Conservation (phyloP, 2,888 invertebrate genomes). For the Phalera bucephala region DNA sequence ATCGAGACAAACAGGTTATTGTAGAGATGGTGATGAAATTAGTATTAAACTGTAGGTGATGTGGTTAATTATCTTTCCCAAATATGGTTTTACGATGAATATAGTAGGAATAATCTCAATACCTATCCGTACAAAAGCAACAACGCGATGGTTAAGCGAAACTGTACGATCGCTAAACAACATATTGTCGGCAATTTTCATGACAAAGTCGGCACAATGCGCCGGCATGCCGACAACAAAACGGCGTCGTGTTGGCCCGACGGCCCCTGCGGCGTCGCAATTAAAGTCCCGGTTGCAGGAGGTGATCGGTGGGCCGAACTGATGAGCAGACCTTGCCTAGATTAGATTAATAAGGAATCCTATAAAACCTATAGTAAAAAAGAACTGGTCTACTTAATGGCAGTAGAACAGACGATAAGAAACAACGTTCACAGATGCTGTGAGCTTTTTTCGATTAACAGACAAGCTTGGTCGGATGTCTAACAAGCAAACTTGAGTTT, state of each 20-base stretch:
- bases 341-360: conserved; percentile 26
- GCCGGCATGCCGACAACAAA: conserved; percentile 57
- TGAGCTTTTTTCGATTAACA: too few relatives aligned
- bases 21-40: too few relatives aligned
- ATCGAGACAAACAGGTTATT: too few relatives aligned
- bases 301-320: conserved; percentile 56
- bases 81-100: not conserved
- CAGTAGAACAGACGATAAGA: too few relatives aligned
- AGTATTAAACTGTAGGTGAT: too few relatives aligned
- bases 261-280: conserved; percentile 73
- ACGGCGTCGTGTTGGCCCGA: conserved; percentile 64
- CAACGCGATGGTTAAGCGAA: conserved; percentile 44
- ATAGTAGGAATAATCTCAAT: too few relatives aligned
- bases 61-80: too few relatives aligned
- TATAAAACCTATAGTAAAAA: too few relatives aligned
- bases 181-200: conserved; percentile 59
- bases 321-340: conserved; percentile 40
- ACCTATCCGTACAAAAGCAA: conserved; percentile 10
- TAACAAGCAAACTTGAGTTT: too few relatives aligned
- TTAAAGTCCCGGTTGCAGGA: conserved; percentile 60
- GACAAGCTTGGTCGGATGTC: too few relatives aligned
- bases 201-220: conserved; percentile 56
- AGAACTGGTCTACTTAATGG: too few relatives aligned
- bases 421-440: too few relatives aligned
- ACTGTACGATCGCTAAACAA: conserved; percentile 41